Conservation (phyloP, 2,888 invertebrate species). For the Eurytoma adleriae region DNA sequence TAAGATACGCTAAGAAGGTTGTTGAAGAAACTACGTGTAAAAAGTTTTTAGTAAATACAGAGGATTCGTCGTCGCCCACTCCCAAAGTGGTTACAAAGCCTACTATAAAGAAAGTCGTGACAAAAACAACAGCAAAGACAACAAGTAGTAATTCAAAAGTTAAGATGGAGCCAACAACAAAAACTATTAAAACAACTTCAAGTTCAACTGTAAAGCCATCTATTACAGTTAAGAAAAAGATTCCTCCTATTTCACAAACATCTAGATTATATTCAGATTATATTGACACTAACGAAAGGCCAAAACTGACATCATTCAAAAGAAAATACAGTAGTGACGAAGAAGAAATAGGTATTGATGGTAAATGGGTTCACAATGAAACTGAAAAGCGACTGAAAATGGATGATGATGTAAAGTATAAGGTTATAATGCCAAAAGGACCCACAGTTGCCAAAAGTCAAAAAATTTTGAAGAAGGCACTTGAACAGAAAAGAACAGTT, state of each 20-base stretch:
- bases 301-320: slow-evolving; percentile 60
- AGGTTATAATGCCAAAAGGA: slow-evolving; percentile 76
- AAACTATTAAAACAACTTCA: slow-evolving; percentile 56
- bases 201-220: slow-evolving; percentile 56
- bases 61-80: slow-evolving; percentile 61
- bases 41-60: slow-evolving; percentile 71
- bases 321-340: slow-evolving; percentile 66
- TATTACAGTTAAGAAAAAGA: slow-evolving; percentile 60
- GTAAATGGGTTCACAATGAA: slow-evolving; percentile 57
- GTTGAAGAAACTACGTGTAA: slow-evolving; percentile 77
- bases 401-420: slow-evolving; percentile 68
- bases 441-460: slow-evolving; percentile 73
- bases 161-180: slow-evolving; percentile 55
- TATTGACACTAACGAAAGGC: slow-evolving; percentile 53
- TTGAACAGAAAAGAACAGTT: slow-evolving; percentile 75
- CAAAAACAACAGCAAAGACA: slow-evolving; percentile 63
- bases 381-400: slow-evolving; percentile 38
- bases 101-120: slow-evolving; percentile 62
- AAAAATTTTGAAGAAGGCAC: slow-evolving; percentile 72
- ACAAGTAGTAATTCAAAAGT: slow-evolving; percentile 60
- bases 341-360: slow-evolving; percentile 52
- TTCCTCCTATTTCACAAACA: slow-evolving; percentile 35
- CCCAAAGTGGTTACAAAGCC: slow-evolving; percentile 59
- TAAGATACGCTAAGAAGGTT: slow-evolving; percentile 81
- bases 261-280: slow-evolving; percentile 59